phyloP scores from a whole-genome alignment of 1,140 invertebrate species.

The Drosophila willistoni region DNA sequence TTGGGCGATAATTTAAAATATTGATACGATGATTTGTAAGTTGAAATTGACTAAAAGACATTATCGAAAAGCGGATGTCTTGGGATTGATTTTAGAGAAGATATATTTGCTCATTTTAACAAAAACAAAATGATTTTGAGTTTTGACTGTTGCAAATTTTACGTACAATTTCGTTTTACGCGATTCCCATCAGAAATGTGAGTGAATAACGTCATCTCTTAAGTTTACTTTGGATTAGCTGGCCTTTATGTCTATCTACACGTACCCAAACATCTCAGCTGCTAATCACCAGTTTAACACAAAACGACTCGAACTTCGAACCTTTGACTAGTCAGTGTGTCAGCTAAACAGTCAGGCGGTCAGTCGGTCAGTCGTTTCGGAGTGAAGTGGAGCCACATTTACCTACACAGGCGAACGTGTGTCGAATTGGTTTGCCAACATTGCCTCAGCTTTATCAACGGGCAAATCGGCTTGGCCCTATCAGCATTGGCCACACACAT shows the following conservation, averaged over 20 bases:
- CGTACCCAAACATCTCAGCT: conserved; percentile 3
- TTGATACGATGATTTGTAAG: background rate
- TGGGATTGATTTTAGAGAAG: too few relatives aligned
- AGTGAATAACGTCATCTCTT: conserved; percentile 1
- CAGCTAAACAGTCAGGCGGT: background rate
- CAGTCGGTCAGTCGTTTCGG: background rate
- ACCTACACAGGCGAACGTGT: background rate
- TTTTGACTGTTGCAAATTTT: too few relatives aligned
- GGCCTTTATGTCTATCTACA: background rate
- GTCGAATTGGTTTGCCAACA: conserved; percentile 5
- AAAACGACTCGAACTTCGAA: conserved; percentile 15
- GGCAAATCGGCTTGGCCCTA: conserved; percentile 12
- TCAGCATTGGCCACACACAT: conserved; percentile 12
- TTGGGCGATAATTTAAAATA: background rate
- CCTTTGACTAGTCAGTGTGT: background rate
- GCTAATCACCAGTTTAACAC: background rate
- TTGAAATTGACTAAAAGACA: too few relatives aligned
- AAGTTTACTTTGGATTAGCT: conserved; percentile 3
- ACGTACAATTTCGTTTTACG: background rate
- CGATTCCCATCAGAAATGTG: background rate
- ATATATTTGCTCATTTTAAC: too few relatives aligned
- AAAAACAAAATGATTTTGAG: too few relatives aligned
- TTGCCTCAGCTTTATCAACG: conserved; percentile 4
- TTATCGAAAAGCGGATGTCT: too few relatives aligned
- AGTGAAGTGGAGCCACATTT: conserved; percentile 5